Base-by-base conservation (phyloP, 2,888 invertebrate genomes). In the Augochlorella aurata region DNA sequence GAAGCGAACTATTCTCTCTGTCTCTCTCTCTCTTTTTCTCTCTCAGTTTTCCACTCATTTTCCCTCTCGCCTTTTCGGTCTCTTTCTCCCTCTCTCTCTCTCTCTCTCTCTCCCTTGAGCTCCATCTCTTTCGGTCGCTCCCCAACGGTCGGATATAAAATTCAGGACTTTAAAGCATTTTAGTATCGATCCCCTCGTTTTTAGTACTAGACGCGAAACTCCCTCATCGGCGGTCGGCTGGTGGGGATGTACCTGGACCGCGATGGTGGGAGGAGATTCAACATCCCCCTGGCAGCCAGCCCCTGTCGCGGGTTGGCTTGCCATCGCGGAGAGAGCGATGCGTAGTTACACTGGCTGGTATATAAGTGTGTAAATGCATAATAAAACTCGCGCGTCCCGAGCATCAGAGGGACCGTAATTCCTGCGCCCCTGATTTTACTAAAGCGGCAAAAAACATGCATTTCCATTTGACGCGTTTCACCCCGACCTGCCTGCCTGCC, bases 101-200 rank as follows among this genome's bases (percentile, higher is more conserved):
- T 58, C 9, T 47, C 47, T 47, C 47, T 10, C 71, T 81, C 69
- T 52, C 65, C 14, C 29, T 14, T 1, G 1, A 5, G 50, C 74
- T 81, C 75, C 12, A 8, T 66, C 68, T 29, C 61, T 14, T 14
- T 52, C 16, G 5, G 74, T 81, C 75, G 61, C 68, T 38, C 38
- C 16, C 38, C 24, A 47, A 3, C 29, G 75, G 94, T 94, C 94
- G 94, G 94, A 95, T 95, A 95, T 95, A 95, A 95, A 95, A 95
- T 95, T 94, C 95, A 94, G 95, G 91, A 95, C 95, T 95, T 95
- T 95, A 95, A 95, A 95, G 95, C 95, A 95, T 95, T 95, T 95
- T 95, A 95, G 95, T 95, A 95, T 95, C 95, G 95, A 95, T 95
- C 95, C 94, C 93, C 49, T 50, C 94, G 95, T 95, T 95, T 95